Base-by-base conservation (phyloP, 2,888 invertebrate species). In the Habrosyne pyritoides region DNA sequence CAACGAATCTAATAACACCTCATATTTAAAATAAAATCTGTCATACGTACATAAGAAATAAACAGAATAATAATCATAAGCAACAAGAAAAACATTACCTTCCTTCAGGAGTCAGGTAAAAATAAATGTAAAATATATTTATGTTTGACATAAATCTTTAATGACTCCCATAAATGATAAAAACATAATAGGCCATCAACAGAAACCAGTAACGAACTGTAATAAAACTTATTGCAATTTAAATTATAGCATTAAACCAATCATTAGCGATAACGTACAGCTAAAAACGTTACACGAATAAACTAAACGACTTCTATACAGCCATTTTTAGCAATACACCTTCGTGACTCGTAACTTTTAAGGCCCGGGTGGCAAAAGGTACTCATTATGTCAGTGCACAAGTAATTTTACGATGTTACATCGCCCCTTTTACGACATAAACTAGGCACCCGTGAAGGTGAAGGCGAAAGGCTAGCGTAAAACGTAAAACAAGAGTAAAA, bases 381-480 rank as follows among this genome's bases (percentile, higher is more conserved):
- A 10, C 50, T 50, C 50, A 30, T 50, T 50, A 50, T 49, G 49
- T 28, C 50, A 21, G 30, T 18, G 50, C 28, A 42, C 42, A 14
- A 28, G 50, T 50, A 30, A 50, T 50, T 50, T 50, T 50, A 50
- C 50, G 33, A 33, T 33, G 33, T 33, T 33, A 50, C 50, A 50
- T 12, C 21, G 50, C 14, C 50, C 10, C 50, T 50, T 49, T 28
- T 42, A 42, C 42, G 42, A n/a, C 42, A 42, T 18, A 42, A 42
- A 42, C 42, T 42, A 42, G 14, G 8, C 42, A 42, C 18, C 33
- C 42, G 18, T 42, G 8, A 42, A 42, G 18, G 42, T 42, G 14
- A 18, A 42, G 12, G 42, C 8, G 42, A 14, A 18, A 42, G 36
- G 18, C 42, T 18, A 14, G 18, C 5, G 18, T 42, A 42, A 42